Evolutionary conservation across 2,113 vertebrate species (phyloP).

Genomic region (Lampris megalopsis): DNA sequence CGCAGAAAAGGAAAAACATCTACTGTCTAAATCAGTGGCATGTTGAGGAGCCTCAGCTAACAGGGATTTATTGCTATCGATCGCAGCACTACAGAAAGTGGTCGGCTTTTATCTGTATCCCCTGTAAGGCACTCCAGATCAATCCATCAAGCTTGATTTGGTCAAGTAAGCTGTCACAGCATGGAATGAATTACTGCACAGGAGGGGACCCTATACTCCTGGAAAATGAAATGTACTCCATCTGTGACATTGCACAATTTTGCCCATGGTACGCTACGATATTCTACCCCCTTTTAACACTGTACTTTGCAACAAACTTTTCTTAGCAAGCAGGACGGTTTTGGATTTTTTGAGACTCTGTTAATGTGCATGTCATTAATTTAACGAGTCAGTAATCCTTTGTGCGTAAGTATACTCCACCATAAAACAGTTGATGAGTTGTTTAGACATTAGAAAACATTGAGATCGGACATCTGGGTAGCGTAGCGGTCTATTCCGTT

Average conservation of each 20-base stretch:
- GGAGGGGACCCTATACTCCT: not conserved
- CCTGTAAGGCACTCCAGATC: constrained; percentile 50
- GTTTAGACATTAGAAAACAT: too few relatives aligned
- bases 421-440: too few relatives aligned
- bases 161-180: constrained; percentile 47
- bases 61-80: constrained; percentile 63
- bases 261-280: constrained; percentile 25
- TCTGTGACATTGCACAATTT: constrained; percentile 15
- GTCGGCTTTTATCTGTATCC: constrained; percentile 51
- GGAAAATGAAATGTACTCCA: constrained; percentile 16
- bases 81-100: constrained; percentile 61
- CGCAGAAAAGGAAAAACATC: not conserved
- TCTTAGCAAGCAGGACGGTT: too few relatives aligned
- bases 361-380: too few relatives aligned
- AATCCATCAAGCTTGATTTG: constrained; percentile 47
- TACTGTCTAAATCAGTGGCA: constrained; percentile 6
- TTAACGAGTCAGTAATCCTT: too few relatives aligned
- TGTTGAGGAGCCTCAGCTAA: constrained; percentile 16
- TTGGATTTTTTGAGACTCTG: too few relatives aligned
- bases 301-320: constrained; percentile 35
- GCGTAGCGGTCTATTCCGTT: too few relatives aligned
- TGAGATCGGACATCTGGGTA: too few relatives aligned
- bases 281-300: constrained; percentile 54
- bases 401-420: too few relatives aligned
- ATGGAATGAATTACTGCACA: constrained; percentile 13